phyloP scores from a whole-genome alignment of 2,888 invertebrate species.

The Fragum sueziense region DNA sequence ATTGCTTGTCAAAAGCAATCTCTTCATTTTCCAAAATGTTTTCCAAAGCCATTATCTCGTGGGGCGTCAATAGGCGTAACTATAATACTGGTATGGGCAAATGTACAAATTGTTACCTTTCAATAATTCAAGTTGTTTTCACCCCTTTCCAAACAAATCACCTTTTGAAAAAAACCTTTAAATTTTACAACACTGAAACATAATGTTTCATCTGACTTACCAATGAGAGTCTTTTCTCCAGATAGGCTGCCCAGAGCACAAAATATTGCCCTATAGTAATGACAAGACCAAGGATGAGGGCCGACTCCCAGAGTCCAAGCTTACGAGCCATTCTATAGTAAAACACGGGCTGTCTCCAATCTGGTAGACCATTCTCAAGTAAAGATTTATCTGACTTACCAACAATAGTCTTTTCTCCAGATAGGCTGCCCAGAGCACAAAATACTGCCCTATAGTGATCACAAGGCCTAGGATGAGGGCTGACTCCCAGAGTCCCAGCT shows the following conservation, averaged over 20 bases:
- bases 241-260: conserved; percentile 96
- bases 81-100: too few species aligned
- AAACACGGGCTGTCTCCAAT: conserved; percentile 97
- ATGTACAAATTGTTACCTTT: too few species aligned
- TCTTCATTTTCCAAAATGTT: too few species aligned
- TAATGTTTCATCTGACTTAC: too few species aligned
- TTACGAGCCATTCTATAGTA: conserved; percentile 97
- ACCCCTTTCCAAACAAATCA: too few species aligned
- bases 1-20: not conserved
- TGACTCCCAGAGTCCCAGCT: conserved; percentile 95
- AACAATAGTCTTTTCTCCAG: conserved; percentile 93
- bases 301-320: conserved; percentile 94
- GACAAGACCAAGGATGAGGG: conserved; percentile 91
- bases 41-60: too few species aligned
- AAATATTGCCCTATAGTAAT: conserved; percentile 95
- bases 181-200: too few species aligned
- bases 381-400: too few species aligned
- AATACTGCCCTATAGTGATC: conserved; percentile 94
- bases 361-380: conserved; percentile 96
- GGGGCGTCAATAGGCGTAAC: not conserved
- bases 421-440: conserved; percentile 97
- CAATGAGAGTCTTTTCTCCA: conserved; percentile 93
- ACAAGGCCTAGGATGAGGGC: conserved; percentile 91
- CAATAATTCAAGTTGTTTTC: too few species aligned
- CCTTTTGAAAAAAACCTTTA: too few species aligned